Base-by-base conservation (phyloP, 2,797 vertebrate species). In the Eulemur albifrons region DNA sequence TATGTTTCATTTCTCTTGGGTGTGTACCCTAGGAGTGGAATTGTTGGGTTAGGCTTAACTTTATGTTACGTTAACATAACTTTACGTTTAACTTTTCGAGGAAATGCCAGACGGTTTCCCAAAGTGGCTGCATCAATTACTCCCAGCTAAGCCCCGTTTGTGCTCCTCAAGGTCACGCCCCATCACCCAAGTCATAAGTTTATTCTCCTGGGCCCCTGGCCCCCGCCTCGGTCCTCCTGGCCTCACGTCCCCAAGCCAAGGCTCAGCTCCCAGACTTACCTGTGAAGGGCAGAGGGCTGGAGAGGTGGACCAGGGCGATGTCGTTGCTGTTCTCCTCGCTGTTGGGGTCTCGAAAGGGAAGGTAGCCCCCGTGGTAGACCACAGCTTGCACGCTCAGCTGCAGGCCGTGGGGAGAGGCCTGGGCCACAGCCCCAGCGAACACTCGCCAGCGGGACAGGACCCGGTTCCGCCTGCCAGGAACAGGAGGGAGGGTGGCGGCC, bases 291-390 rank as follows among this genome's bases (percentile, higher is more conserved):
- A 99, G 98, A 0, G 99, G 98, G 17, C 98, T 98, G 11, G 98
- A 98, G 35, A 99, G 99, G 32, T 98, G 99, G 90, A 99, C 97
- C 40, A 99, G 98, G 1, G 99, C 99, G 0, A 99, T 99, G 77
- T 99, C 99, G 3, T 99, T 99, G 98, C 99, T 99, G 98, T 99
- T 99, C 98, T 99, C 99, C 5, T 99, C 99, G 0, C 99, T 99
- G 98, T 98, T 99, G 20, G 99, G 98, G 30, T 99, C 99, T 8
- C 99, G 98, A 69, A 99, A 99, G 73, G 99, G 99, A 97, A 99
- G 98, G 93, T 99, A 99, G 96, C 99, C 99, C 96, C 99, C 99
- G 38, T 99, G 99, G 97, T 99, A 99, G 80, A 99, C 98, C 0
- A 99, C 99, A 0, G 99, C 99, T 97, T 98, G 99, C 94, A 99